These are phyloP conservation scores for Agrypnus murinus DNA, from an alignment of 2,888 invertebrate genomes.

Conservation along the genomic window DNA sequence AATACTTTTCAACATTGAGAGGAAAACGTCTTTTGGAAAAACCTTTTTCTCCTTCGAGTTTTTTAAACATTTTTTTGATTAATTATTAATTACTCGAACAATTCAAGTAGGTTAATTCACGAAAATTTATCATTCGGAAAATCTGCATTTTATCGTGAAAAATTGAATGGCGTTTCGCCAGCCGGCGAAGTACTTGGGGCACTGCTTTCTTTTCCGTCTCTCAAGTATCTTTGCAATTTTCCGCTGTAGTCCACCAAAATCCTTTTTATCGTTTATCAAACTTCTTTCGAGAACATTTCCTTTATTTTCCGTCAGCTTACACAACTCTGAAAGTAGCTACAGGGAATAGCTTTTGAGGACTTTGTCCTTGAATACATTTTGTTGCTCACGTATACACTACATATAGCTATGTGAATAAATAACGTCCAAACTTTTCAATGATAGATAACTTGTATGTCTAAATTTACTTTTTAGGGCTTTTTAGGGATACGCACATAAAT, in stretches of 20 bases:
- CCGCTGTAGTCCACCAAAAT: conserved; percentile 46
- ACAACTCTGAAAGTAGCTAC: conserved; percentile 44
- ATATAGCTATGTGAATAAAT: no score
- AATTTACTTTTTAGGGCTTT: neutral
- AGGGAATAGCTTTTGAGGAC: conserved; percentile 45
- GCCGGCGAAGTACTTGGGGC: conserved; percentile 31
- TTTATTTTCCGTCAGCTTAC: conserved; percentile 45
- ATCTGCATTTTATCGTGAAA: conserved; percentile 32
- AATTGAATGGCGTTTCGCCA: conserved; percentile 33
- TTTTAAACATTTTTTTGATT: neutral
- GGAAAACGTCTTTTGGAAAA: no score
- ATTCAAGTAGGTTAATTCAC: conserved; percentile 2
- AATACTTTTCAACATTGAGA: no score
- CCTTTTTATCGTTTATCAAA: conserved; percentile 51
- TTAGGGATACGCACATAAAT: no score
- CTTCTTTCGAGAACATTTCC: conserved; percentile 41
- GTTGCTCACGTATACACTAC: conserved; percentile 5
- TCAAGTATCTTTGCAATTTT: conserved; percentile 47
- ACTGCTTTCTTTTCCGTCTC: conserved; percentile 31
- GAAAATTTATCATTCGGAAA: conserved; percentile 22
- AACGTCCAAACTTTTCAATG: conserved; percentile 6
- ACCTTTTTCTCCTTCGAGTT: no score
- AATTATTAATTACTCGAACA: conserved; percentile 3
- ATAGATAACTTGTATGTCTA: conserved; percentile 10
- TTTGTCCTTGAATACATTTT: conserved; percentile 43